phyloP scores from a whole-genome alignment of 2,797 vertebrate genomes.

The Acridotheres tristis region DNA sequence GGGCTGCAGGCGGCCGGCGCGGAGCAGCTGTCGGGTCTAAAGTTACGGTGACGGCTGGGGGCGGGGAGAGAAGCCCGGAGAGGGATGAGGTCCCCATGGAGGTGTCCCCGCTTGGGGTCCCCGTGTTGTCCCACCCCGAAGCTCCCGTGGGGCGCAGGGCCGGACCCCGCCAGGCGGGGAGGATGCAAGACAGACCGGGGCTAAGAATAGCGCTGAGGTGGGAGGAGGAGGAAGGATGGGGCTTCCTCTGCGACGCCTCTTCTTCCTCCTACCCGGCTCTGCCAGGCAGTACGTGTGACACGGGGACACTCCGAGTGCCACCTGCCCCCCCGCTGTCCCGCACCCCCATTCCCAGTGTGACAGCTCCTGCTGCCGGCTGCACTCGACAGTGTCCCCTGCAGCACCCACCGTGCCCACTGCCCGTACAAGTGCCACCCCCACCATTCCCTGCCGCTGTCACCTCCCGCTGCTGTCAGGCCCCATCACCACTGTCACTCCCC shows the following conservation, averaged over 20 bases:
- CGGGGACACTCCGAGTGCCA: not conserved
- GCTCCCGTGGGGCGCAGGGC: not conserved
- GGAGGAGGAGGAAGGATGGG: conserved; percentile 55
- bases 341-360: not conserved
- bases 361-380: not conserved
- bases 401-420: not conserved
- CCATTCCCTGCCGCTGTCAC: not conserved
- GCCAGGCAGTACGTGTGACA: not conserved
- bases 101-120: not conserved
- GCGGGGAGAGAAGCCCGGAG: not conserved
- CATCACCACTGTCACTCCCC: not conserved
- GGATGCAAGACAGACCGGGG: conserved; percentile 49
- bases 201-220: conserved; percentile 35
- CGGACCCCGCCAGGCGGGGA: not conserved
- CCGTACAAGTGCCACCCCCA: not conserved
- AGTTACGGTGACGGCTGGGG: not conserved
- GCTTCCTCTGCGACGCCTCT: conserved; percentile 42
- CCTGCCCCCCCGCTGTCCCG: not conserved
- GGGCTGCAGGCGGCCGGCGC: not conserved
- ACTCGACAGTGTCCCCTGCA: not conserved
- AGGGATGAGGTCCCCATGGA: fast-evolving
- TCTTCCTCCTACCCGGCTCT: conserved; percentile 24
- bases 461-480: not conserved
- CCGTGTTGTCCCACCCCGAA: not conserved
- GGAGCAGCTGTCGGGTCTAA: not conserved